phyloP scores from a whole-genome alignment of 2,797 vertebrate genomes.

The Lutjanus argentimaculatus region DNA sequence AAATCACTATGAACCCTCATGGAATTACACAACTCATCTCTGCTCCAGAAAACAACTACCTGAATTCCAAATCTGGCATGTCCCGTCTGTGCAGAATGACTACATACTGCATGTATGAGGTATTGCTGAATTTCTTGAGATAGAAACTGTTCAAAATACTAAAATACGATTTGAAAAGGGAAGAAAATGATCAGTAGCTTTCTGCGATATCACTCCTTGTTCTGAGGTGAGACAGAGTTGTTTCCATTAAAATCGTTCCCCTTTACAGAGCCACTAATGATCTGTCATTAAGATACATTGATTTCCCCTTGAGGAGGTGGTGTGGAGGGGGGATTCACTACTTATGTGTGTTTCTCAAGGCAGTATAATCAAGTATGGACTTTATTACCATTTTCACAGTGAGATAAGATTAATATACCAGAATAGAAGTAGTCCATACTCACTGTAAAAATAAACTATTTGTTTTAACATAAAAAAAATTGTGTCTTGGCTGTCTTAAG shows the following conservation, averaged over 20 bases:
- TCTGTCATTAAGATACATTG: slow-evolving; percentile 84
- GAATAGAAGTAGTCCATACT: slow-evolving; percentile 9
- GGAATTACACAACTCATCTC: slow-evolving; percentile 46
- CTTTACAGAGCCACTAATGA: slow-evolving; percentile 79
- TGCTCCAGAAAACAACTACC: slow-evolving; percentile 12
- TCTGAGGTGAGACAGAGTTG: slow-evolving; percentile 69
- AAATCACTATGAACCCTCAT: slow-evolving; percentile 31
- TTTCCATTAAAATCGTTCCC: slow-evolving; percentile 77
- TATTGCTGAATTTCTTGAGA: neutral
- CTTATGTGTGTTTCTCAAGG: slow-evolving; percentile 60
- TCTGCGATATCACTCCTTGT: slow-evolving; percentile 57
- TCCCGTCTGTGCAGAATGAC: neutral
- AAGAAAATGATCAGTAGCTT: slow-evolving; percentile 36
- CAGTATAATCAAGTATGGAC: slow-evolving; percentile 52
- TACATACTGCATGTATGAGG: neutral
- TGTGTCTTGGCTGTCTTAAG: too few species aligned
- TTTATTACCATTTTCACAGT: slow-evolving; percentile 48
- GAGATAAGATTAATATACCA: slow-evolving; percentile 48
- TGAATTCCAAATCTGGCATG: slow-evolving; percentile 17
- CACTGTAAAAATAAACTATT: too few species aligned
- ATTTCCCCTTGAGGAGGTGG: slow-evolving; percentile 76
- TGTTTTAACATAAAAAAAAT: too few species aligned
- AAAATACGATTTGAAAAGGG: slow-evolving; percentile 3
- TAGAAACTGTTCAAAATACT: neutral
- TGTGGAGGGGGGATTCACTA: slow-evolving; percentile 49